A percentile compares a stretch with the other conserved stretches of the same genome.
Evolutionary conservation across 2,888 invertebrate genomes (phyloP).

Genomic region (Dinocampus coccinellae): DNA sequence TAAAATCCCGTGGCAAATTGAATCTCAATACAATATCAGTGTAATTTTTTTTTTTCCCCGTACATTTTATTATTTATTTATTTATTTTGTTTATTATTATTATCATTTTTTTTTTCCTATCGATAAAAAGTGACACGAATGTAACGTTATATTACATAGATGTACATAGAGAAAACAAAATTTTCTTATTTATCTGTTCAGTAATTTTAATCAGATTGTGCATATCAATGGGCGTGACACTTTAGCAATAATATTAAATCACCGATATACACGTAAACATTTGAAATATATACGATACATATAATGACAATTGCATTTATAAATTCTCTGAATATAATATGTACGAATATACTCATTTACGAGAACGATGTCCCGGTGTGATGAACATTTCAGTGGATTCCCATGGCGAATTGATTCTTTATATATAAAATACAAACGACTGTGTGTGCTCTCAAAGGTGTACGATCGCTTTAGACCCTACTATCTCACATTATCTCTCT

Average conservation of each 20-base stretch:
- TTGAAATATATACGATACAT: conserved; percentile 14
- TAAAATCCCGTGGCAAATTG: background rate
- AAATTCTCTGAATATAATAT: background rate
- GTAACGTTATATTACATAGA: background rate
- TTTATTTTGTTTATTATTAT: no score
- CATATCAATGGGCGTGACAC: conserved; percentile 30
- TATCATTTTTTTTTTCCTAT: background rate
- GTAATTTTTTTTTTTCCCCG: background rate
- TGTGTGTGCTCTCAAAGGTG: conserved; percentile 8
- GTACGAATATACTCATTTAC: background rate
- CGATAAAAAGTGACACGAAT: background rate
- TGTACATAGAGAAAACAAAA: background rate
- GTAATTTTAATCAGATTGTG: conserved; percentile 12
- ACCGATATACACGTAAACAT: conserved; percentile 25
- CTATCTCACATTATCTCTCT: conserved; percentile 11
- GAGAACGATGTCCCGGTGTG: conserved; percentile 25
- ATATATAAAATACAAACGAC: conserved; percentile 43
- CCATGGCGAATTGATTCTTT: conserved; percentile 48
- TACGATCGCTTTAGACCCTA: conserved; percentile 33
- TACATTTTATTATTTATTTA: no score
- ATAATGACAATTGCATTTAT: background rate
- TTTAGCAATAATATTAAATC: conserved; percentile 34
- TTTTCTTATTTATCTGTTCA: background rate
- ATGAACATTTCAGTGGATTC: conserved; percentile 37
- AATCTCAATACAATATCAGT: background rate